Percentiles rank a stretch among this genome's conserved stretches.
phyloP scores from a whole-genome alignment of 1,140 invertebrate species.

The Adoxophyes honmai region DNA sequence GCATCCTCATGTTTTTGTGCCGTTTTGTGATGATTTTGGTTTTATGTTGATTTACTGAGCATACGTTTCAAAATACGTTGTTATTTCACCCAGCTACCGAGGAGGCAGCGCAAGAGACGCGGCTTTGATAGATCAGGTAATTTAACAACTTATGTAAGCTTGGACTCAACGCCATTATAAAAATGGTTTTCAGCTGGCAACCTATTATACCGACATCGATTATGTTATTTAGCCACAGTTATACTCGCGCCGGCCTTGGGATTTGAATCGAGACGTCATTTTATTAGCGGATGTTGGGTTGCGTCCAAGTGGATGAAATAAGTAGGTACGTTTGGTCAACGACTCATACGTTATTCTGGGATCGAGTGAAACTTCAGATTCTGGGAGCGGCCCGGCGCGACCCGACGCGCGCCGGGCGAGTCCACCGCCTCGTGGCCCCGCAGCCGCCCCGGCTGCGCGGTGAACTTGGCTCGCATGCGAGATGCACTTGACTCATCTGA shows the following conservation, averaged over 20 bases:
- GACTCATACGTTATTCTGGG: conserved; percentile 48
- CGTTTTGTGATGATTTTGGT: conserved; percentile 74
- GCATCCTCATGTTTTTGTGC: conserved; percentile 61
- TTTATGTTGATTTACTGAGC: conserved; percentile 70
- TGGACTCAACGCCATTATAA: conserved; percentile 48
- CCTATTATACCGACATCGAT: conserved; percentile 1
- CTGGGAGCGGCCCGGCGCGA: background rate
- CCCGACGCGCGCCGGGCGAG: conserved; percentile 15
- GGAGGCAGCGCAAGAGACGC: conserved; percentile 77
- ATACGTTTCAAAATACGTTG: conserved; percentile 74
- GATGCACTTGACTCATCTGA: conserved; percentile 29
- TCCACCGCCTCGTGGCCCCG: conserved; percentile 26
- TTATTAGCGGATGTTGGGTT: conserved; percentile 54
- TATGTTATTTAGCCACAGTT: background rate
- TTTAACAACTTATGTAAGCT: conserved; percentile 52
- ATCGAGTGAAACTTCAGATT: conserved; percentile 16
- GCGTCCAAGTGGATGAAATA: conserved; percentile 64
- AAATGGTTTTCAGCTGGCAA: background rate
- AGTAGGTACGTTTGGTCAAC: conserved; percentile 46
- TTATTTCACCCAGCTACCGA: conserved; percentile 78
- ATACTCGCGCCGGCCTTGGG: background rate
- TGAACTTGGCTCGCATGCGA: conserved; percentile 24
- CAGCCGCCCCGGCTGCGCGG: conserved; percentile 1
- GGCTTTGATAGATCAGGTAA: conserved; percentile 79
- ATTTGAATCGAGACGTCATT: conserved; percentile 19